Evolutionary conservation across 2,113 vertebrate genomes (phyloP), one percentile per base, ranked within the genome.

Genomic region (Oceanites oceanicus): DNA sequence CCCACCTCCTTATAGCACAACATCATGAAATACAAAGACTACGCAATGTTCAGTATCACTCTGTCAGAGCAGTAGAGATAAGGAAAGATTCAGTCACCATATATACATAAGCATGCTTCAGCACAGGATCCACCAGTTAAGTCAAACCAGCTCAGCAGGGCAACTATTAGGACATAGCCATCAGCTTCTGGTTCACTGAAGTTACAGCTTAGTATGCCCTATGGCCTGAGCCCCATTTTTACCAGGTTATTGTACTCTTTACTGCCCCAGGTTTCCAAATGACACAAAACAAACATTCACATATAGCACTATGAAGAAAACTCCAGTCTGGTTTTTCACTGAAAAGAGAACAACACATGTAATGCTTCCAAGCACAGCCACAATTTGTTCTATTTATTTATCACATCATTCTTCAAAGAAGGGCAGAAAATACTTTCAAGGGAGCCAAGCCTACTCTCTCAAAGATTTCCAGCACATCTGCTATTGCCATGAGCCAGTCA

Each of bases 61-160:
- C 36, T 1, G 0, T 79, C 22, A 76, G 32, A 66, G 22, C 0
- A 0, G 23, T 5, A 34, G 25, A 73, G 4, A 18, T 32, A 45
- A 76, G 50, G 45, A 72, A 94, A 72, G 11, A 58, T 23, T 72
- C n/a, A 36, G 30, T 47, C 61, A 85, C 10, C 32, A 49, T 3
- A 16, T 10, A 50, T 6, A 32, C 7, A 56, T 40, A 45, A 58
- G 18, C 25, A 27, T 12, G 3, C 66, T 55, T 78, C n/a, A 89
- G 36, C 15, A 84, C 3, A 26, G 21, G 47, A 85, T 68, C 32
- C 53, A 86, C 21, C 71, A 58, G 34, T 58, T 73, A 95, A 90
- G 62, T 17, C 63, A 93, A 85, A 70, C 8, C 21, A 73, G 17
- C 29, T 73, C 53, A 79, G 15, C 22, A 63, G 19, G 15, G 12